Evolutionary conservation across 2,113 vertebrate genomes (phyloP).

Genomic region (Hemibagrus wyckioides): DNA sequence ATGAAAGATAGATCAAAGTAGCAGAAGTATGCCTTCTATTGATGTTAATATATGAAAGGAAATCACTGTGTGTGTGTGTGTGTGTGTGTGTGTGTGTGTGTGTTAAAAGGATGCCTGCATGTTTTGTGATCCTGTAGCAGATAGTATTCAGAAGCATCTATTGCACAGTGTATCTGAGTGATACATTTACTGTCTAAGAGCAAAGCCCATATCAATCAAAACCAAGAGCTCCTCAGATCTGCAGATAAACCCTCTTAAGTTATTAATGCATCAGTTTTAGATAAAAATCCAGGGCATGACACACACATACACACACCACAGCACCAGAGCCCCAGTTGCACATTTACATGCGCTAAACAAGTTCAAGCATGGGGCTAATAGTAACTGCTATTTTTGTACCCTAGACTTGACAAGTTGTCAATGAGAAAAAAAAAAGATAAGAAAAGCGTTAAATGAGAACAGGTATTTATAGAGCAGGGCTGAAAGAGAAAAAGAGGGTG

Average conservation of each 20-base stretch:
- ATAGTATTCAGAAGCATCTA: conserved; percentile 13
- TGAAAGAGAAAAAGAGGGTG: conserved; percentile 21
- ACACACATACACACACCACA: neutral
- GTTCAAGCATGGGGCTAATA: conserved; percentile 17
- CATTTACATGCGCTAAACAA: neutral
- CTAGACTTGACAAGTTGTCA: conserved; percentile 31
- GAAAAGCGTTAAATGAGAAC: conserved; percentile 19
- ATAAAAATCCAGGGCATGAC: conserved; percentile 19
- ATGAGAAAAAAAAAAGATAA: conserved; percentile 19
- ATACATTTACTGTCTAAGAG: conserved; percentile 23
- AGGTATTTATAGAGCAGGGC: conserved; percentile 52
- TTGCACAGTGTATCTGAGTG: neutral
- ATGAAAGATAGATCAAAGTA: too few relatives aligned
- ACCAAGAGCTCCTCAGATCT: conserved; percentile 1
- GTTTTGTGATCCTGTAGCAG: conserved; percentile 24
- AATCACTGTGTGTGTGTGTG: neutral
- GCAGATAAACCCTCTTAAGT: conserved; percentile 12
- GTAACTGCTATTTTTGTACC: conserved; percentile 42
- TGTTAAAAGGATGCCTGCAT: neutral
- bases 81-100: neutral
- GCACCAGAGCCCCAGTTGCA: conserved; percentile 2
- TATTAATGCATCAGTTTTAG: neutral
- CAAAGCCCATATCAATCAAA: neutral
- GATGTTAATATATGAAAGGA: too few relatives aligned
- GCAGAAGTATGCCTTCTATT: too few relatives aligned